Conservation (phyloP, 2,888 invertebrate genomes). For the Muscina levida region DNA sequence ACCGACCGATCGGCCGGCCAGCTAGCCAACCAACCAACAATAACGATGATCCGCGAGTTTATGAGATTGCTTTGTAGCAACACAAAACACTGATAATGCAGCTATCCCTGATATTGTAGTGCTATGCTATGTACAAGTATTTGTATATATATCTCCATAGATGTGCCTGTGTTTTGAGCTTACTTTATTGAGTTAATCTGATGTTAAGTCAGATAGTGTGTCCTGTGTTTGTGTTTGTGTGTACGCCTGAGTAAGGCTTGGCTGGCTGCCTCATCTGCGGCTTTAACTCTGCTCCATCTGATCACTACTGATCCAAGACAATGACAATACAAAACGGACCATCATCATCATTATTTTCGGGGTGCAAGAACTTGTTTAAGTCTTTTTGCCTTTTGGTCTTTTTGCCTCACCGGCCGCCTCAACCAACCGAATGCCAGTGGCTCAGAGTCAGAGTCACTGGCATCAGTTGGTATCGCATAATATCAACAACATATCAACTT, state of each 20-base stretch:
- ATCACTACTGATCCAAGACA: conserved; percentile 61
- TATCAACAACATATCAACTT: conserved; percentile 67
- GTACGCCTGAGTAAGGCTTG: conserved; percentile 34
- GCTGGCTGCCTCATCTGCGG: conserved; percentile 44
- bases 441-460: conserved; percentile 14
- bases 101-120: conserved; percentile 44
- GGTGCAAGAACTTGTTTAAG: conserved; percentile 65
- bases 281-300: conserved; percentile 51
- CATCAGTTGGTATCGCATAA: conserved; percentile 50
- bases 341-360: conserved; percentile 58
- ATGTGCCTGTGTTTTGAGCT: conserved; percentile 26
- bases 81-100: conserved; percentile 33
- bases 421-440: conserved; percentile 15
- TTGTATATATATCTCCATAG: no score
- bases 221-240: conserved; percentile 24
- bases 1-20: neutral
- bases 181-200: conserved; percentile 73
- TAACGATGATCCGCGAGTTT: conserved; percentile 61
- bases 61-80: conserved; percentile 58
- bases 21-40: neutral
- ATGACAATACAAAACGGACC: conserved; percentile 55
- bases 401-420: conserved; percentile 53
- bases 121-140: no score
- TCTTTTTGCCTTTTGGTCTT: conserved; percentile 11
- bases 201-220: conserved; percentile 73